Evolutionary conservation across 2,113 vertebrate genomes (phyloP).

Genomic region (Apteryx owenii): DNA sequence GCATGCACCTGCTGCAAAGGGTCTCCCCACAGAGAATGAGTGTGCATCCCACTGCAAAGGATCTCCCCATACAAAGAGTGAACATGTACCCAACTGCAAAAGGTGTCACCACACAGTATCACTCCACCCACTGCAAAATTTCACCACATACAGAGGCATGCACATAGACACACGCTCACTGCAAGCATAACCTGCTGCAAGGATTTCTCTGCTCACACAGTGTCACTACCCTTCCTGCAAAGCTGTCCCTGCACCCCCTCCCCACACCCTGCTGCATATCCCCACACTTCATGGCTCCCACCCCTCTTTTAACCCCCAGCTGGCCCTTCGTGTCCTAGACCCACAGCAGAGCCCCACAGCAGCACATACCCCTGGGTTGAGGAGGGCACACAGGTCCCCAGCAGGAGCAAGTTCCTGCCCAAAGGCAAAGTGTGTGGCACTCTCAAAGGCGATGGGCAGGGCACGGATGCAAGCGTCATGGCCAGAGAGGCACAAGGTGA

Average conservation of each 20-base stretch:
- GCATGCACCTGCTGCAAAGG: neutral
- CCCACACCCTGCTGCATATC: neutral
- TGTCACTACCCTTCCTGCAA: neutral
- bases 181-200: neutral
- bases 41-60: too few species aligned
- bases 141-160: too few species aligned
- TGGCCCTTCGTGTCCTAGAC: neutral
- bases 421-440: slow-evolving; percentile 85
- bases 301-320: neutral
- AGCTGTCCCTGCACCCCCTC: neutral
- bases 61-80: neutral
- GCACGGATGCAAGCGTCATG: slow-evolving; percentile 86
- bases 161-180: too few species aligned
- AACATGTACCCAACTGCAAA: neutral
- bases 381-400: slow-evolving; percentile 87
- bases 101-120: neutral
- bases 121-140: neutral
- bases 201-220: neutral
- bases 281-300: neutral
- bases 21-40: too few species aligned
- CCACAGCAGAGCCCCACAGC: neutral
- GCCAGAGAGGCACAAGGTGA: slow-evolving; percentile 87
- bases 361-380: neutral
- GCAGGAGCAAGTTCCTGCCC: slow-evolving; percentile 87
- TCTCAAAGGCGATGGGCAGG: slow-evolving; percentile 87